phyloP scores from a whole-genome alignment of 2,888 invertebrate genomes.

The Parasteatoda lunata region DNA sequence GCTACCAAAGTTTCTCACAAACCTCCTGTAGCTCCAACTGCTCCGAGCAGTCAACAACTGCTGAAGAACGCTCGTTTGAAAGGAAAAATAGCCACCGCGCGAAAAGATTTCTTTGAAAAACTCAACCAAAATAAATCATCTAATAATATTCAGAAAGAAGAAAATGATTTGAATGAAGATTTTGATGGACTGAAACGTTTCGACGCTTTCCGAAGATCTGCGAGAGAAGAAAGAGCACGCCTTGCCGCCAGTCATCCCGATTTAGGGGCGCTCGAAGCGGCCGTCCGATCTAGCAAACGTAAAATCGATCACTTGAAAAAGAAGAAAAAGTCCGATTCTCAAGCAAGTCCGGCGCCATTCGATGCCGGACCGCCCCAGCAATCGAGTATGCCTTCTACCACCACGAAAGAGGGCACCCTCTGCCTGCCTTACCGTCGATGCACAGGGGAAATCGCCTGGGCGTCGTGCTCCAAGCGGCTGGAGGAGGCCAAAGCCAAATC shows the following conservation, averaged over 20 bases:
- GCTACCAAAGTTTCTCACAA: slow-evolving; percentile 58
- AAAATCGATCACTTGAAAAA: slow-evolving; percentile 64
- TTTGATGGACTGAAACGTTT: slow-evolving; percentile 35
- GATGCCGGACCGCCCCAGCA: slow-evolving; percentile 33
- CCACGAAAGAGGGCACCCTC: slow-evolving; percentile 18
- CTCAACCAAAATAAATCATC: slow-evolving; percentile 36
- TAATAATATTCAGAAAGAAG: not conserved
- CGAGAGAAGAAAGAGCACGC: slow-evolving; percentile 65
- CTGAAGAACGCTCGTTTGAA: slow-evolving; percentile 29
- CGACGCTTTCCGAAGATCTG: slow-evolving; percentile 58
- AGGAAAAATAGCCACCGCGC: slow-evolving; percentile 56
- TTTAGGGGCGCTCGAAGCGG: slow-evolving; percentile 68
- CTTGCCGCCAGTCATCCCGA: slow-evolving; percentile 69
- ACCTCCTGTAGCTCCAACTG: slow-evolving; percentile 41
- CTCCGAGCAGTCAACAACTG: not conserved
- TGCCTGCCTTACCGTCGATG: slow-evolving; percentile 61
- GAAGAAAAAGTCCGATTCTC: slow-evolving; percentile 31
- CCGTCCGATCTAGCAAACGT: slow-evolving; percentile 63
- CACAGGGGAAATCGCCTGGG: slow-evolving; percentile 68
- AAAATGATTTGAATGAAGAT: not conserved
- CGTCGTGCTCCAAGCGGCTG: slow-evolving; percentile 55
- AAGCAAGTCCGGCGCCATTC: slow-evolving; percentile 8
- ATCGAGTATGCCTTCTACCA: slow-evolving; percentile 18
- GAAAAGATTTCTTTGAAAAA: slow-evolving; percentile 63
- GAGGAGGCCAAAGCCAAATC: slow-evolving; percentile 32